Conservation (phyloP, 2,888 invertebrate genomes). For the Drosophila cognata region DNA sequence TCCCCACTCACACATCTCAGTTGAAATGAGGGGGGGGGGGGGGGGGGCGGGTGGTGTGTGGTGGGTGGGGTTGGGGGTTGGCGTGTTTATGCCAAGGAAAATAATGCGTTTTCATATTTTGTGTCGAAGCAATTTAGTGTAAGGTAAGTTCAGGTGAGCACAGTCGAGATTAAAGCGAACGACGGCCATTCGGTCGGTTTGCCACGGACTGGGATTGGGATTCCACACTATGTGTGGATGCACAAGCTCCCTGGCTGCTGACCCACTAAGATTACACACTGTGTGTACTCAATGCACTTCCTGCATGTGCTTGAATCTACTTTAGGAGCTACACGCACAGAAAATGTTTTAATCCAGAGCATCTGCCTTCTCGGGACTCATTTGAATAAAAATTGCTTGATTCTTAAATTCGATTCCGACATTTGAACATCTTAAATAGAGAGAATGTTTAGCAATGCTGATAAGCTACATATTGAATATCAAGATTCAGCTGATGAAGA, state of each 20-base stretch:
- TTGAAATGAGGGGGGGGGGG: not conserved
- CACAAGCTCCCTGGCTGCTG: slow-evolving; percentile 34
- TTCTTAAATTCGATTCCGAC: not conserved
- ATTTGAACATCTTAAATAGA: not conserved
- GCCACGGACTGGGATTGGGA: not conserved
- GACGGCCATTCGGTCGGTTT: not conserved
- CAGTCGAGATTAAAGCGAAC: slow-evolving; percentile 25
- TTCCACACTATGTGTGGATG: slow-evolving; percentile 24
- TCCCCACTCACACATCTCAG: slow-evolving; percentile 16
- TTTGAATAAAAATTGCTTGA: slow-evolving; percentile 1
- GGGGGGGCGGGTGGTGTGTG: not conserved
- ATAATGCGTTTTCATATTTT: slow-evolving; percentile 64
- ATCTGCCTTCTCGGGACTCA: slow-evolving; percentile 1
- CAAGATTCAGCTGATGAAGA: slow-evolving; percentile 15
- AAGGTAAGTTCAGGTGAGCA: slow-evolving; percentile 50
- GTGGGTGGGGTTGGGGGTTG: not conserved
- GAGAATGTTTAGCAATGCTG: not conserved
- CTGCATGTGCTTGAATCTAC: slow-evolving; percentile 17
- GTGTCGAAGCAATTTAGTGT: slow-evolving; percentile 53
- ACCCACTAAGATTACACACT: slow-evolving; percentile 43
- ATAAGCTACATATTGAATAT: slow-evolving; percentile 18
- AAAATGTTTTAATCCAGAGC: not conserved
- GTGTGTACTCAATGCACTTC: not conserved
- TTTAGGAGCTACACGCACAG: slow-evolving; percentile 9
- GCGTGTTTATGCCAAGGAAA: not conserved